phyloP scores from a whole-genome alignment of 2,113 vertebrate species.

The Triplophysa tibetana region DNA sequence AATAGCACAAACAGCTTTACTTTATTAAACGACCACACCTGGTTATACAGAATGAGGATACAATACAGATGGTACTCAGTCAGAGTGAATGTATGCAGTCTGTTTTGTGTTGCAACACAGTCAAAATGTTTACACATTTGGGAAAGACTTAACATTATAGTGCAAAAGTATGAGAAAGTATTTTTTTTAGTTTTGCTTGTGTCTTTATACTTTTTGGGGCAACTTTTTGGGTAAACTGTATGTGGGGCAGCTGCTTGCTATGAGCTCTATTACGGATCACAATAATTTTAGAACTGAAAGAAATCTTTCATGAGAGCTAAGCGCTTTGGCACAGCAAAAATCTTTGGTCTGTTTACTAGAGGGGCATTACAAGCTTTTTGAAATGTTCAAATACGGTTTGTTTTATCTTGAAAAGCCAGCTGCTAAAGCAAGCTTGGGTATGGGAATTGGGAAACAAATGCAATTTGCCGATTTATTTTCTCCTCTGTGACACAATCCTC shows the following conservation, averaged over 20 bases:
- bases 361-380: slow-evolving; percentile 32
- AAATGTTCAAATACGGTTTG: slow-evolving; percentile 41
- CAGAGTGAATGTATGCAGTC: too few species aligned
- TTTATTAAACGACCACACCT: too few species aligned
- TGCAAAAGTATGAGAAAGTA: too few species aligned
- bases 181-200: too few species aligned
- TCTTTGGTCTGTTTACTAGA: slow-evolving; percentile 33
- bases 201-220: not conserved
- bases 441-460: slow-evolving; percentile 52
- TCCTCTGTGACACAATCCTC: slow-evolving; percentile 42
- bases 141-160: too few species aligned
- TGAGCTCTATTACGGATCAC: not conserved
- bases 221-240: not conserved
- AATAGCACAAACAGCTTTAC: too few species aligned
- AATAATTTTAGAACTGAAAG: not conserved
- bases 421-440: slow-evolving; percentile 35
- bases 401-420: slow-evolving; percentile 54
- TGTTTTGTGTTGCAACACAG: too few species aligned
- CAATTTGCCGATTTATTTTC: slow-evolving; percentile 49
- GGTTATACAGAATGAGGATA: too few species aligned
- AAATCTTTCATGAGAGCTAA: slow-evolving; percentile 23
- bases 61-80: too few species aligned
- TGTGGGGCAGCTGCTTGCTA: not conserved
- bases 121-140: too few species aligned
- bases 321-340: slow-evolving; percentile 7